These are phyloP conservation scores for Brenthis hecate DNA, from an alignment of 2,888 invertebrate species.

Conservation along the genomic window DNA sequence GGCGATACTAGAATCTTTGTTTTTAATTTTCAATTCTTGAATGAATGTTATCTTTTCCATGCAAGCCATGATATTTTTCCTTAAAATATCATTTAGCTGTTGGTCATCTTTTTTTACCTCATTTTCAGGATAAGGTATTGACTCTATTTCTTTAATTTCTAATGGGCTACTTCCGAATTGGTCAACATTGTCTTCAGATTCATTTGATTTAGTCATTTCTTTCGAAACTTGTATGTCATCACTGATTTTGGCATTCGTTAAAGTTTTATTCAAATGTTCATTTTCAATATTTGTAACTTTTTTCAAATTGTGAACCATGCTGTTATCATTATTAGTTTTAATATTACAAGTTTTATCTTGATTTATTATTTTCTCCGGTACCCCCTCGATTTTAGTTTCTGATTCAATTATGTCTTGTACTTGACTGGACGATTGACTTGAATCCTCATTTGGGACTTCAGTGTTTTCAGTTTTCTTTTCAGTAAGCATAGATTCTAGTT, in stretches of 20 bases:
- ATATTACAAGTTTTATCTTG: conserved; percentile 51
- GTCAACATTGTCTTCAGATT: conserved; percentile 41
- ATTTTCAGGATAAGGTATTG: conserved; percentile 44
- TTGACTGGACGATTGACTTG: conserved; percentile 34
- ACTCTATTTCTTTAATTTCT: conserved; percentile 54
- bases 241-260: conserved; percentile 50
- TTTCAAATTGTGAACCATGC: conserved; percentile 61
- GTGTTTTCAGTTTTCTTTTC: conserved; percentile 64
- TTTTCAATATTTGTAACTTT: conserved; percentile 76
- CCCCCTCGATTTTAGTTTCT: conserved; percentile 42
- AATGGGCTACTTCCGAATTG: conserved; percentile 38
- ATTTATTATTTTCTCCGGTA: conserved; percentile 44
- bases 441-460: conserved; percentile 62
- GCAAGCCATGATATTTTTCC: conserved; percentile 73
- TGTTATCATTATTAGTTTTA: conserved; percentile 54
- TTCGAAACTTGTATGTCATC: conserved; percentile 49
- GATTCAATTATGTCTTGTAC: conserved; percentile 36
- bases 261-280: conserved; percentile 72
- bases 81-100: conserved; percentile 63
- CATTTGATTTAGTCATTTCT: conserved; percentile 43
- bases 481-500: conserved; percentile 82
- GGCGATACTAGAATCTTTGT: conserved; percentile 53
- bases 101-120: conserved; percentile 58
- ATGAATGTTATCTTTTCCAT: conserved; percentile 74
- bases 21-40: conserved; percentile 70